Base-by-base conservation (phyloP, 2,797 vertebrate genomes). In the Periophthalmus magnuspinnatus region DNA sequence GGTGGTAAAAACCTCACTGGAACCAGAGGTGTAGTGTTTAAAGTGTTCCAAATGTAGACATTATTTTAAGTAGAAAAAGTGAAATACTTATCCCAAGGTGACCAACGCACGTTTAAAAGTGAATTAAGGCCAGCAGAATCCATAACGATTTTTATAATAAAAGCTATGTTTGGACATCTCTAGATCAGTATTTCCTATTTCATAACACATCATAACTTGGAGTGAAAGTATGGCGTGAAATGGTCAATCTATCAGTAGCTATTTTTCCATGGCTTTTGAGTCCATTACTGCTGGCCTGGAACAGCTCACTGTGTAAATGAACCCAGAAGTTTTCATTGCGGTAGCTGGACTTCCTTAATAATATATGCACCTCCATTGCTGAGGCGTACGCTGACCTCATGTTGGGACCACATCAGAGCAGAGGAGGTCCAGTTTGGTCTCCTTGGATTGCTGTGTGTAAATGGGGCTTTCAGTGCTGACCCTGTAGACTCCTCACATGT, bases 391-490 rank as follows among this genome's bases (percentile, higher is more conserved):
- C 79, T 75, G 82, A 89, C 81, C 82, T 83, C 47, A 21, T 84
- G 80, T 86, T 87, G 74, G 84, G 76, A 91, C 92, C 92, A 92
- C 92, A 93, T 92, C 89, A 90, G 84, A 87, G 17, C 66, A 71
- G 77, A 64, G 24, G 81, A 84, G 84, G 87, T 80, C 89, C 84
- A 81, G 79, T 76, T 69, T 71, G 76, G 66, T 72, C 77, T 72
- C 66, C 81, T 72, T 9, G 72, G 55, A 68, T 68, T 77, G 63
- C 64, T 65, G 62, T 8, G 82, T 86, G 86, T 91, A 89, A 92
- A 90, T 89, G 82, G 83, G 82, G 89, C 89, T 82, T 93, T 93
- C 89, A 81, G 76, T 76, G 80, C 82, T 90, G 90, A 91, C 86
- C 91, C 81, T 85, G 70, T 81, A 75, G n/a, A 76, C 21, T 73